Evolutionary conservation across 2,113 vertebrate species (phyloP), one percentile per base, ranked within the genome.

Genomic region (Myocastor coypus): DNA sequence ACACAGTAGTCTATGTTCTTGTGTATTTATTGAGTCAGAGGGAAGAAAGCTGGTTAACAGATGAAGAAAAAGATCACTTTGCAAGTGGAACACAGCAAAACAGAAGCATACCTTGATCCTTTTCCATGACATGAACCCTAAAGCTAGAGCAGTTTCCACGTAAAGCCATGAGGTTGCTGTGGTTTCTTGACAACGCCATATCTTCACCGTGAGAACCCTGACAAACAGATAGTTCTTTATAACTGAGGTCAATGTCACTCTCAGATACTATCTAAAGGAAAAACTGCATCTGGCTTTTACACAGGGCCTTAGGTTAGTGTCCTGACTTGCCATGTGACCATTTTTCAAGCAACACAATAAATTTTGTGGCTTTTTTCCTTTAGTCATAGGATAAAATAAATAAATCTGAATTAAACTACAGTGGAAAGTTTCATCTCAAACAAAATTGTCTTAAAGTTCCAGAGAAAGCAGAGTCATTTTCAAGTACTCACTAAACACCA

Each of bases 101-200:
- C 26, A 1, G 0, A 13, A 24, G 16, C 16, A 63, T 10, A n/a
- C 1, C 3, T 19, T 1, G 4, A 16, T 55, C 1, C 8, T 4
- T 81, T 68, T 14, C 10, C 37, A 7, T 32, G 26, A 10, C 30
- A 6, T 13, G 32, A 20, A 52, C 16, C 20, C 34, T 34, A 63
- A 50, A 91, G 22, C 1, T 26, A 22, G 30, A 57, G 12, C 7
- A 10, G 19, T 14, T 7, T 34, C 37, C 83, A 37, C 40, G 10
- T 71, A 59, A 14, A 34, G 73, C 32, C 1, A 10, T 0, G 1
- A 81, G 30, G 34, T 20, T 14, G 19, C 34, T 17, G 2, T 50
- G 19, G 5, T 3, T 57, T 46, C 13, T 7, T 1, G 20, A 19
- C 24, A 57, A 7, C 13, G 6, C 28, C 12, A 3, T 2, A 0